Evolutionary conservation across 2,797 vertebrate species (phyloP).

Genomic region (Scolopax rusticola): DNA sequence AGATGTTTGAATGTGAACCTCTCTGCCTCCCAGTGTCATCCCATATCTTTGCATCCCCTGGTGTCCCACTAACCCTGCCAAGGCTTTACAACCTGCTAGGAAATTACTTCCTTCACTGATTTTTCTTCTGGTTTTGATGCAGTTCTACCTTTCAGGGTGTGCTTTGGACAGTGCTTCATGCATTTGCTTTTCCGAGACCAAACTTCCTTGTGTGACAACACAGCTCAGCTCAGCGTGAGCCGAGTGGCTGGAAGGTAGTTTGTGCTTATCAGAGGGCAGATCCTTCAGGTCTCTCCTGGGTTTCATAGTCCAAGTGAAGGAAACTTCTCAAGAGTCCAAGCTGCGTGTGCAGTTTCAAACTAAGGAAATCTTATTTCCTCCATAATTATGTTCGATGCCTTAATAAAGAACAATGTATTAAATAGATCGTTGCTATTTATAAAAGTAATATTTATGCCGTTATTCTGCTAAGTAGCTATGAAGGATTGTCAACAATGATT

Average conservation of each 20-base stretch:
- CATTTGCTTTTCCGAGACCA: background rate
- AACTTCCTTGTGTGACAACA: fast-evolving
- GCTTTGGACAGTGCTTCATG: background rate
- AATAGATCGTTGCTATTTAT: background rate
- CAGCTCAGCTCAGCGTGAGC: background rate
- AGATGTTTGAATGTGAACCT: background rate
- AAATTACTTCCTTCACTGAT: background rate
- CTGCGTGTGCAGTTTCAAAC: fast-evolving
- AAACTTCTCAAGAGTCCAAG: background rate
- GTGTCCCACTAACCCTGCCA: background rate
- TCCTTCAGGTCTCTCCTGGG: background rate
- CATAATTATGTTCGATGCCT: background rate
- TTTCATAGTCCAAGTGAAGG: background rate
- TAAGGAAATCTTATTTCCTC: background rate
- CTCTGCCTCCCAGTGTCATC: background rate
- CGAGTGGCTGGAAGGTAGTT: background rate
- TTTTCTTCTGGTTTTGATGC: background rate
- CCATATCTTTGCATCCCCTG: background rate
- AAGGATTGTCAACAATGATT: constrained; percentile 17
- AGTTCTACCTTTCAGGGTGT: fast-evolving
- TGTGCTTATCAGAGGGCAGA: background rate
- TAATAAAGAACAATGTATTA: constrained; percentile 8
- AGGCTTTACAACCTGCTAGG: fast-evolving
- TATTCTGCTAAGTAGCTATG: constrained; percentile 20
- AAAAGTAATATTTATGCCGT: constrained; percentile 18